phyloP scores from a whole-genome alignment of 2,113 vertebrate genomes.

The Acanthisitta chloris region DNA sequence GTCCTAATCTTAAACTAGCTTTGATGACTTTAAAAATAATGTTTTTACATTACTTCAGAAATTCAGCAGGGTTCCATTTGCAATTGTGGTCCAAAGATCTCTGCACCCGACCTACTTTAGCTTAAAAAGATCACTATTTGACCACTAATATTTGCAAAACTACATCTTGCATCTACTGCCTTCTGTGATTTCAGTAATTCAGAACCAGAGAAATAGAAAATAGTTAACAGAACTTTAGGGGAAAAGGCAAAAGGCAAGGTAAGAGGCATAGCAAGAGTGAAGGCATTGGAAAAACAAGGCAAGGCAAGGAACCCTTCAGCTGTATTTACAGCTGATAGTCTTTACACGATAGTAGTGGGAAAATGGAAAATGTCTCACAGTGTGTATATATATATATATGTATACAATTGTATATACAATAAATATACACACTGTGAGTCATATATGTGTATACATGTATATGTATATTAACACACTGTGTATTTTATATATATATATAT shows the following conservation, averaged over 20 bases:
- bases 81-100: neutral
- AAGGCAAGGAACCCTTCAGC: neutral
- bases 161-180: no score
- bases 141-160: neutral
- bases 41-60: neutral
- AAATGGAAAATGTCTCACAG: neutral
- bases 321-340: no score
- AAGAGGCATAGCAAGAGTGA: neutral
- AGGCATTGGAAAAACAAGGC: neutral
- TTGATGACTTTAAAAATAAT: neutral
- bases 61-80: neutral
- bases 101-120: neutral
- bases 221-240: neutral
- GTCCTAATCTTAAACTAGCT: neutral
- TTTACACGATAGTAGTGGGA: neutral
- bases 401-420: neutral
- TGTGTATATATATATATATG: fast-evolving
- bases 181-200: neutral
- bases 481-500: neutral
- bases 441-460: no score
- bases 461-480: neutral
- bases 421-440: neutral
- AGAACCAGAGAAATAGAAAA: neutral
- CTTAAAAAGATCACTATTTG: neutral
- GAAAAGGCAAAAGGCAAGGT: neutral